phyloP scores from a whole-genome alignment of 1,140 invertebrate species.

The Dryas iulia region DNA sequence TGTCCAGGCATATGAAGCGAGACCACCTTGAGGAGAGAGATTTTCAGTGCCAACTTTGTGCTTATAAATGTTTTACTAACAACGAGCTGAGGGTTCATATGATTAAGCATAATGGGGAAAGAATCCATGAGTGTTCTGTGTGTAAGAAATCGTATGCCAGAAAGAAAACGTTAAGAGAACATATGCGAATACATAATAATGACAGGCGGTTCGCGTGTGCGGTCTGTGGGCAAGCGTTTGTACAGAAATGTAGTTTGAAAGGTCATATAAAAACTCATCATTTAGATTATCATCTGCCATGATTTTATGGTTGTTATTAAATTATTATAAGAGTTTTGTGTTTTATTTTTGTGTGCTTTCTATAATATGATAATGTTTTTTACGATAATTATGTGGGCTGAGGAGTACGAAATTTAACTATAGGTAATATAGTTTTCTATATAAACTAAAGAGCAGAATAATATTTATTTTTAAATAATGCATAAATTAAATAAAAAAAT shows the following conservation, averaged over 20 bases:
- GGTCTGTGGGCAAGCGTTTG: conserved; percentile 79
- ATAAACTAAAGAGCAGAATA: too few species aligned
- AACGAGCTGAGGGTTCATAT: conserved; percentile 81
- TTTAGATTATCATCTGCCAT: conserved; percentile 21
- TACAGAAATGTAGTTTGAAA: conserved; percentile 69
- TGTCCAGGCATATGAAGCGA: conserved; percentile 64
- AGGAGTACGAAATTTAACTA: too few species aligned
- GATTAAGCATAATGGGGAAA: conserved; percentile 83
- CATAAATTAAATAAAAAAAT: too few species aligned
- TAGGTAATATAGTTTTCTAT: too few species aligned
- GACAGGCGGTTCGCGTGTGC: conserved; percentile 76
- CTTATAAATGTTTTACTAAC: conserved; percentile 65
- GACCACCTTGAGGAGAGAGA: conserved; percentile 72
- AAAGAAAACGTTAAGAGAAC: conserved; percentile 85
- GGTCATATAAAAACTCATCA: conserved; percentile 63
- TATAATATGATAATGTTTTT: too few species aligned
- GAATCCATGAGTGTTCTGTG: conserved; percentile 79
- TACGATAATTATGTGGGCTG: too few species aligned
- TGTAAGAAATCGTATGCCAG: conserved; percentile 84
- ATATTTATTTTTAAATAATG: too few species aligned
- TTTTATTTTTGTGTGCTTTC: too few species aligned
- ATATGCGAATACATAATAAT: conserved; percentile 84
- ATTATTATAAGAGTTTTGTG: too few species aligned
- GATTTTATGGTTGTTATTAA: background rate
- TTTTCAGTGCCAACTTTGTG: conserved; percentile 42